These are phyloP conservation scores for Heliconius eleuchia DNA, from an alignment of 1,140 invertebrate species.

Conservation along the genomic window DNA sequence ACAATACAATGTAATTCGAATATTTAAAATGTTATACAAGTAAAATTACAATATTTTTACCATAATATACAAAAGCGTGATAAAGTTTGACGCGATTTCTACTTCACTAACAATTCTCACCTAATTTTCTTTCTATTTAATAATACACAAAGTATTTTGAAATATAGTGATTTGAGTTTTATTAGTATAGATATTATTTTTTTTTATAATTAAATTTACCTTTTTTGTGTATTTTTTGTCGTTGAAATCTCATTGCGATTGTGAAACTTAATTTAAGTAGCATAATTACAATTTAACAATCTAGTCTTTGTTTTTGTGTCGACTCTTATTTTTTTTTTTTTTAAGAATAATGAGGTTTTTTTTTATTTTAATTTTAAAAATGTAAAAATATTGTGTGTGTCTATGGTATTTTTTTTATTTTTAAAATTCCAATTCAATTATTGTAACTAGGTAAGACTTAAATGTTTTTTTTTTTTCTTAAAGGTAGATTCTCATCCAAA, in stretches of 20 bases:
- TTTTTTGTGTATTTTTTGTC: slow-evolving; percentile 1
- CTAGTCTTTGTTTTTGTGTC: slow-evolving; percentile 58
- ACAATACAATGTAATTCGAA: too few relatives aligned
- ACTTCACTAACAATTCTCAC: background rate
- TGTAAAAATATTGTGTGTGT: slow-evolving; percentile 33
- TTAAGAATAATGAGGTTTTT: slow-evolving; percentile 45
- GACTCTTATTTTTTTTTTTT: slow-evolving; percentile 13
- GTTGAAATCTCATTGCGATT: slow-evolving; percentile 42
- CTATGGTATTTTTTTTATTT: slow-evolving; percentile 25
- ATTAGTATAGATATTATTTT: background rate
- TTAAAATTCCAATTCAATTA: background rate
- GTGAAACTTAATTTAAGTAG: slow-evolving; percentile 49
- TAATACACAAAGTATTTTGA: slow-evolving; percentile 6
- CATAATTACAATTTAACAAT: slow-evolving; percentile 58
- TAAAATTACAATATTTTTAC: too few relatives aligned
- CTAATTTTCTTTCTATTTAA: background rate
- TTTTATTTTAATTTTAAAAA: slow-evolving; percentile 42
- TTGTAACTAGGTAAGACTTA: background rate
- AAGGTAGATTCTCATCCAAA: slow-evolving; percentile 42
- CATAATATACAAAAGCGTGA: background rate
- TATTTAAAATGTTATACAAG: too few relatives aligned
- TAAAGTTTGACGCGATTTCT: background rate
- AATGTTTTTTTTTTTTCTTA: background rate
- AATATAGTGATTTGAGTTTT: background rate
- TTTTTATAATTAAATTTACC: background rate